Conservation (phyloP, 2,113 vertebrate species). For the Gorilla gorilla region DNA sequence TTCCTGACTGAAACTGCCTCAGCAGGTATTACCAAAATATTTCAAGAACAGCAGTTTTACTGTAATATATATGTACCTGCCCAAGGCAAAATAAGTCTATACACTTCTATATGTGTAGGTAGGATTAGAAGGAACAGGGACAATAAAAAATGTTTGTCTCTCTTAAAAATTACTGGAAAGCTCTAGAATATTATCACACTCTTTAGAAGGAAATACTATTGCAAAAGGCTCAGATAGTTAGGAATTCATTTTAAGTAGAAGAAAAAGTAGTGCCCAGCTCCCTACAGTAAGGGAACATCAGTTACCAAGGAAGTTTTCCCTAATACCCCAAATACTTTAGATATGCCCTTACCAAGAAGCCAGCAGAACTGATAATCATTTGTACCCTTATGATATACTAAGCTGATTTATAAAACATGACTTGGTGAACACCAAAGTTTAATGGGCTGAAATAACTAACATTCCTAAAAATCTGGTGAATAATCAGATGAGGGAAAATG, state of each 20-base stretch:
- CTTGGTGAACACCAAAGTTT: background rate
- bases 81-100: background rate
- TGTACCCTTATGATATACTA: background rate
- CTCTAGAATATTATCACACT: background rate
- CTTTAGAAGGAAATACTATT: background rate
- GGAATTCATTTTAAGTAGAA: slow-evolving; percentile 32
- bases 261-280: background rate
- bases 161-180: slow-evolving; percentile 14
- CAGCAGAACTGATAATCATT: background rate
- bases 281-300: background rate
- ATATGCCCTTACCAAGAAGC: background rate
- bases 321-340: background rate
- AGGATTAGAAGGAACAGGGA: background rate
- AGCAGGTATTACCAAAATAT: slow-evolving; percentile 25
- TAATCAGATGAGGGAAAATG: background rate
- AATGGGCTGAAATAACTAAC: background rate
- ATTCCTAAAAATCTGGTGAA: background rate
- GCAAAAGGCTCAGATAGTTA: slow-evolving; percentile 1
- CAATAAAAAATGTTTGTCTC: background rate
- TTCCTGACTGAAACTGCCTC: slow-evolving; percentile 10
- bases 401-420: background rate
- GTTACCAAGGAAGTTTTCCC: background rate
- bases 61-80: background rate
- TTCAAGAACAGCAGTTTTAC: slow-evolving; percentile 5
- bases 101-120: background rate